phyloP scores from a whole-genome alignment of 2,888 invertebrate species.

The Xestia sexstrigata region DNA sequence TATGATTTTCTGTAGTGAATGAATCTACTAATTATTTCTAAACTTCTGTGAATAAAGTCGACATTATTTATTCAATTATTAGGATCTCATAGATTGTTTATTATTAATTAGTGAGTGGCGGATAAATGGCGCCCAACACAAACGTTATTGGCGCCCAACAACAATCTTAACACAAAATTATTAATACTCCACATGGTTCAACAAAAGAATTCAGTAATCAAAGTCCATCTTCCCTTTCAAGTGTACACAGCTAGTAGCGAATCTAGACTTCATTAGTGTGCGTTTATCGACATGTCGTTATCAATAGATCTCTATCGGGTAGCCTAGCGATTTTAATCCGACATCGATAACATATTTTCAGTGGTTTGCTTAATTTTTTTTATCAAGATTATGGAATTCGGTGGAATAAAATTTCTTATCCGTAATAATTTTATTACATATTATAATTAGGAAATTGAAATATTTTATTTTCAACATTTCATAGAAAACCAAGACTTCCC shows the following conservation, averaged over 20 bases:
- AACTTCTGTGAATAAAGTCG: neutral
- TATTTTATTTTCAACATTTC: neutral
- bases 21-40: neutral
- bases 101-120: too few relatives aligned
- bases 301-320: constrained; percentile 81
- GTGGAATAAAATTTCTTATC: constrained; percentile 58
- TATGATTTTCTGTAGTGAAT: neutral
- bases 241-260: constrained; percentile 60
- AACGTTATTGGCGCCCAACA: neutral
- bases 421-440: constrained; percentile 2
- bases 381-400: constrained; percentile 73
- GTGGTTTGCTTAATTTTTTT: constrained; percentile 68
- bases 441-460: constrained; percentile 25
- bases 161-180: neutral
- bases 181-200: neutral
- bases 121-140: neutral
- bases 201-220: neutral
- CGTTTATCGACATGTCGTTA: constrained; percentile 72
- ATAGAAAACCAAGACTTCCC: neutral
- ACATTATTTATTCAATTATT: neutral
- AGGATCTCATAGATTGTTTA: neutral
- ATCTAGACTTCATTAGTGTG: constrained; percentile 59
- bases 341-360: constrained; percentile 76
- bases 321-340: constrained; percentile 83
- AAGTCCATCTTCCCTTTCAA: constrained; percentile 31